Evolutionary conservation across 2,113 vertebrate genomes (phyloP).

Genomic region (Azemiops feae): DNA sequence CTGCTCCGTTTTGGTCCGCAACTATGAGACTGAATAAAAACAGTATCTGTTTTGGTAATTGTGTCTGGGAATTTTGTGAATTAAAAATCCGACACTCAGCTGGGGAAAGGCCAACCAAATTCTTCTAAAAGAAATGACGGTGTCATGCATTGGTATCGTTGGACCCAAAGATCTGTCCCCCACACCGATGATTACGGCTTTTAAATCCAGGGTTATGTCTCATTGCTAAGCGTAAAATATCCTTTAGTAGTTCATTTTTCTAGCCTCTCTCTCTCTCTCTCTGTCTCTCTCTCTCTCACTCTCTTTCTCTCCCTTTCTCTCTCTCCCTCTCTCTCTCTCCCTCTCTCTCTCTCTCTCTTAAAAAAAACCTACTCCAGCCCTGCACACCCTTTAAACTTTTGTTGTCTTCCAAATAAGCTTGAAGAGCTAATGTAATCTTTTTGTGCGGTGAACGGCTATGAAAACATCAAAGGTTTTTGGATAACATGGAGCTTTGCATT

Average conservation of each 20-base stretch:
- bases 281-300: too few relatives aligned
- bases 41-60: too few relatives aligned
- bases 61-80: too few relatives aligned
- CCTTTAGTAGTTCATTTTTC: background rate
- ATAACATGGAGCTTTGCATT: constrained; percentile 60
- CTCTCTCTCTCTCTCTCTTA: background rate
- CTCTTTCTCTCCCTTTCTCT: too few relatives aligned
- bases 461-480: constrained; percentile 64
- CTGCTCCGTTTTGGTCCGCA: too few relatives aligned
- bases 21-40: too few relatives aligned
- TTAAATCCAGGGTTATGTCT: background rate
- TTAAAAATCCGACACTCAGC: too few relatives aligned
- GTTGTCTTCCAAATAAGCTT: constrained; percentile 45
- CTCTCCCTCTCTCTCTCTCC: too few relatives aligned
- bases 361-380: background rate
- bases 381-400: constrained; percentile 28
- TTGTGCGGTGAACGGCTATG: constrained; percentile 53
- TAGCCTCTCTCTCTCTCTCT: background rate
- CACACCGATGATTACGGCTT: background rate
- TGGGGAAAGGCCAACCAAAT: too few relatives aligned
- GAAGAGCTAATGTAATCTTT: constrained; percentile 47
- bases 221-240: background rate
- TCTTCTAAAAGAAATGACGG: too few relatives aligned
- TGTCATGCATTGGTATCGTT: too few relatives aligned
- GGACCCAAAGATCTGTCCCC: background rate